Conservation (phyloP, 64 coral and sea anemone species). For the Stylophora pistillata region DNA sequence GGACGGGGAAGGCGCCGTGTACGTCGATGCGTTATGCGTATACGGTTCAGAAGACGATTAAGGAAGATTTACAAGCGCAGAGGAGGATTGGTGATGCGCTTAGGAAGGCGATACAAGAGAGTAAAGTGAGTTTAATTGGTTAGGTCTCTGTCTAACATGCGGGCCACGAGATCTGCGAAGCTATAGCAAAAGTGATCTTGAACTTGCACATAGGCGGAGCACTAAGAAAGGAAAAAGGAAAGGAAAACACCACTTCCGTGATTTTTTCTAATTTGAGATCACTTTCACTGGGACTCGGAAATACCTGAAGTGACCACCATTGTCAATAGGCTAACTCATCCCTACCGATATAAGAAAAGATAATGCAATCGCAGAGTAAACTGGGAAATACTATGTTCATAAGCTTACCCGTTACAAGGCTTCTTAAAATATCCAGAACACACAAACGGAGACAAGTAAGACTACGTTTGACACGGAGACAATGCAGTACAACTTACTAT, state of each 20-base stretch:
- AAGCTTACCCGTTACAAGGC: no score
- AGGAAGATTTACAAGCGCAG: constrained; percentile 5
- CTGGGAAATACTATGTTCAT: no score
- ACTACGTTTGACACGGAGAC: no score
- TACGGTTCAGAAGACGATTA: not conserved
- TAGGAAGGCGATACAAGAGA: not conserved
- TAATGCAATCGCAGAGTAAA: no score
- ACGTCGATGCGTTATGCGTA: constrained; percentile 1
- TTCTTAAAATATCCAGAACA: no score
- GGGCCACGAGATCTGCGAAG: not conserved
- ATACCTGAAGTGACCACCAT: no score
- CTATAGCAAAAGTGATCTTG: not conserved
- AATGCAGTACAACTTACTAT: no score
- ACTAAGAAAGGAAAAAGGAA: no score
- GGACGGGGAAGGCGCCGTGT: not conserved
- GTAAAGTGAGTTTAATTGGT: constrained; percentile 4
- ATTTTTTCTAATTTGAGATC: not conserved
- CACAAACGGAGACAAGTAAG: no score
- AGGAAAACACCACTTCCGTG: not conserved
- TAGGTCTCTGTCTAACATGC: not conserved
- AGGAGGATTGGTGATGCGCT: not conserved
- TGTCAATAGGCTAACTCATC: no score
- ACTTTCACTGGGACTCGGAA: no score
- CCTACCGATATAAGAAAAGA: no score
- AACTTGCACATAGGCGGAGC: not conserved